phyloP scores from a whole-genome alignment of 2,113 vertebrate genomes.

The Oriolus oriolus region DNA sequence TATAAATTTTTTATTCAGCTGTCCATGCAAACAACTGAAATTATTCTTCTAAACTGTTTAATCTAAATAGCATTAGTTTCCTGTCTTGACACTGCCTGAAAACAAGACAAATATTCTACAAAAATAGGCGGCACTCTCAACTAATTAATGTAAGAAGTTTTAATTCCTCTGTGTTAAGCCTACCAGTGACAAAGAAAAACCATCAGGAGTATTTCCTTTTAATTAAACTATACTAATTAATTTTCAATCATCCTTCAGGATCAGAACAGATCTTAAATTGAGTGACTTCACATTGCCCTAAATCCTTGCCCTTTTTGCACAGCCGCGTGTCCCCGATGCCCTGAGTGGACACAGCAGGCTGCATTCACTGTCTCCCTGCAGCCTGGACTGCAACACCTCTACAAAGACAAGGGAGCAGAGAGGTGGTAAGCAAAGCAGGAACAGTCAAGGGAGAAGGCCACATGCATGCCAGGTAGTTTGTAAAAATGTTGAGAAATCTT shows the following conservation, averaged over 20 bases:
- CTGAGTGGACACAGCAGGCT: background rate
- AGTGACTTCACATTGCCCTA: background rate
- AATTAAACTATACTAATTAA: background rate
- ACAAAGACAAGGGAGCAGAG: accelerated
- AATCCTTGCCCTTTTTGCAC: background rate
- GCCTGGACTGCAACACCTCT: background rate
- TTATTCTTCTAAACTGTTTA: background rate
- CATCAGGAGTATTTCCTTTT: background rate
- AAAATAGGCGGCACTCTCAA: background rate
- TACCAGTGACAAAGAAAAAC: background rate
- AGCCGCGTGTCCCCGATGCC: accelerated
- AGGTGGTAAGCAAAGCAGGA: background rate
- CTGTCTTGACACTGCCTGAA: background rate
- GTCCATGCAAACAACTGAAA: background rate
- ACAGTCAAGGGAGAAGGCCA: background rate
- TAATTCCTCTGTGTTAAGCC: background rate
- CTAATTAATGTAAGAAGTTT: background rate
- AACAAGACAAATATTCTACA: background rate
- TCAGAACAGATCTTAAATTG: background rate
- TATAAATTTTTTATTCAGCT: background rate
- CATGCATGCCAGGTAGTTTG: accelerated
- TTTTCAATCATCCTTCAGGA: background rate
- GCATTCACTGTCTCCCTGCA: background rate
- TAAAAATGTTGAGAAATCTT: background rate
- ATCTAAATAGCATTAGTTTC: background rate